Percentiles rank a stretch among this genome's conserved stretches.
Evolutionary conservation across 1,140 invertebrate species (phyloP).

Genomic region (Drosophila burlai): DNA sequence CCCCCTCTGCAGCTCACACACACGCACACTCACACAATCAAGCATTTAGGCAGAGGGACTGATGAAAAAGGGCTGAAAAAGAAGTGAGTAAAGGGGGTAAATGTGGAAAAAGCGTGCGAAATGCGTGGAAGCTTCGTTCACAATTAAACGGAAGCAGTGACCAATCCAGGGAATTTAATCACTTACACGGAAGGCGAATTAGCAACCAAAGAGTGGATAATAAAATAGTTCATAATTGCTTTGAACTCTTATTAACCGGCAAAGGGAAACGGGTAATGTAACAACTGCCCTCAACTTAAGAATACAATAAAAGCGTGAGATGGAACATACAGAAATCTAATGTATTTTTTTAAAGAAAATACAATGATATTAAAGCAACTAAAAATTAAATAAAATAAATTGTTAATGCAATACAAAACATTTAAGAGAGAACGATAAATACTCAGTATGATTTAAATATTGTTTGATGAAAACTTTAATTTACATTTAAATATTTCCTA

Average conservation of each 20-base stretch:
- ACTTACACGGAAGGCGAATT: conserved; percentile 8
- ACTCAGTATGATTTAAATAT: neutral
- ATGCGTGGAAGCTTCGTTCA: conserved; percentile 16
- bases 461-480: no score
- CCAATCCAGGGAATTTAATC: conserved; percentile 34
- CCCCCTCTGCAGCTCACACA: neutral
- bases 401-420: neutral
- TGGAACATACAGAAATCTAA: no score
- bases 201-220: neutral
- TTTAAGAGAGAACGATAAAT: neutral
- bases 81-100: neutral
- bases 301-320: no score
- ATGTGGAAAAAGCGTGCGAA: conserved; percentile 29
- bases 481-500: no score
- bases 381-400: neutral
- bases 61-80: neutral
- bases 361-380: neutral
- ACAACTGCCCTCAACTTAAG: neutral
- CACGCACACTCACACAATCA: conserved; percentile 34
- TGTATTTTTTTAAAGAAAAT: neutral
- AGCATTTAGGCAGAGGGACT: conserved; percentile 61
- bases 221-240: conserved; percentile 30
- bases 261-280: neutral
- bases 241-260: conserved; percentile 19
- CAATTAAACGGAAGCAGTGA: conserved; percentile 45